Conservation (phyloP, 2,888 invertebrate species). For the Drosophila dives region DNA sequence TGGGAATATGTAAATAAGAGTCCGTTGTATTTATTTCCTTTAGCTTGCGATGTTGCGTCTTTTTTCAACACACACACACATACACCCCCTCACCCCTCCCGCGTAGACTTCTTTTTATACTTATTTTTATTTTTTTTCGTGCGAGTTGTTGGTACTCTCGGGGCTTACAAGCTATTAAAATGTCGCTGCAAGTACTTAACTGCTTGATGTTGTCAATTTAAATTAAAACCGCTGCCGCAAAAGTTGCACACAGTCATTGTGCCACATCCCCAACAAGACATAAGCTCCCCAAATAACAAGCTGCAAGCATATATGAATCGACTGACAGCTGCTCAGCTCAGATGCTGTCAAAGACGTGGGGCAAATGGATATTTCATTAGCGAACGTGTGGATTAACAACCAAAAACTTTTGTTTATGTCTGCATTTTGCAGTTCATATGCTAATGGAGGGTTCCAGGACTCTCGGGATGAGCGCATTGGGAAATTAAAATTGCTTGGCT, state of each 20-base stretch:
- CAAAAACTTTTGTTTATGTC: conserved; percentile 68
- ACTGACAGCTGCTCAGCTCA: conserved; percentile 24
- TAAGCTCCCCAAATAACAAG: conserved; percentile 29
- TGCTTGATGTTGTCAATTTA: conserved; percentile 82
- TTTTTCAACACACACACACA: conserved; percentile 27
- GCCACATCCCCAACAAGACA: conserved; percentile 42
- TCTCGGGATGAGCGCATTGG: conserved; percentile 61
- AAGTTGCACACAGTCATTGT: conserved; percentile 58
- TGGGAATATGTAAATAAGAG: conserved; percentile 80
- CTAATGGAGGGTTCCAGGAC: conserved; percentile 49
- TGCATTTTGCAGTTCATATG: conserved; percentile 58
- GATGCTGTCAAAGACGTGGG: conserved; percentile 30
- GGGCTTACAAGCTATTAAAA: conserved; percentile 82
- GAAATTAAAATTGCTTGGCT: conserved; percentile 63
- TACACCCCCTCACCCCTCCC: not conserved
- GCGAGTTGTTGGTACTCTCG: conserved; percentile 59
- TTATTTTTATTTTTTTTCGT: conserved; percentile 6
- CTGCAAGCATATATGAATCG: conserved; percentile 15
- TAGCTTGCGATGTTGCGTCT: conserved; percentile 58
- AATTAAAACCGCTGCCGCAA: conserved; percentile 80
- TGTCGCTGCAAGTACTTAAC: conserved; percentile 82
- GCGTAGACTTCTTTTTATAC: not conserved
- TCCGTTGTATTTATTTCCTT: conserved; percentile 78
- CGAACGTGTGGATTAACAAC: conserved; percentile 68
- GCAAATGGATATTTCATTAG: conserved; percentile 71